phyloP scores from a whole-genome alignment of 2,113 vertebrate genomes.

The Sialia sialis region DNA sequence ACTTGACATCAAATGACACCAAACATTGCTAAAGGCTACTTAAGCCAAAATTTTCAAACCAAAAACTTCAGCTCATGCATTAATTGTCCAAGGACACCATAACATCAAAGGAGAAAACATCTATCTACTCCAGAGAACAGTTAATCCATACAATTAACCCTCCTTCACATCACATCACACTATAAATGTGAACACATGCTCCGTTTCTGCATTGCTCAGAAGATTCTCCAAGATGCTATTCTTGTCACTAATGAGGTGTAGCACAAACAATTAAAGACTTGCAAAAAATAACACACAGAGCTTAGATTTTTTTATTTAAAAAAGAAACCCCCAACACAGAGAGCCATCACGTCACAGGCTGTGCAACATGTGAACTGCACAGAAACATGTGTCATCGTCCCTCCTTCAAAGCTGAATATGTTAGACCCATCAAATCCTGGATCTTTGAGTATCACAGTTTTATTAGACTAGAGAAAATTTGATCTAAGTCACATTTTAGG shows the following conservation, averaged over 20 bases:
- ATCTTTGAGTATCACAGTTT: not conserved
- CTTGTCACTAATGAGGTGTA: not conserved
- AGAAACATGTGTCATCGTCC: not conserved
- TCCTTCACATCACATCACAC: not conserved
- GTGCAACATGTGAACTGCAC: not conserved
- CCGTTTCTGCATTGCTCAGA: not conserved
- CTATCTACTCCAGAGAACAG: not conserved
- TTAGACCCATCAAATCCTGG: not conserved
- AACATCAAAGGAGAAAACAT: conserved; percentile 14
- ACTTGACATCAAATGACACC: not conserved
- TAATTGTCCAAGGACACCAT: not conserved
- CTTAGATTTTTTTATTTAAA: not conserved
- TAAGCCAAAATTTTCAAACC: not conserved
- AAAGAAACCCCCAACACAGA: not conserved
- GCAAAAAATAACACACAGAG: not conserved
- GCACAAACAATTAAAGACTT: not conserved
- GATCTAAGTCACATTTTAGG: not conserved
- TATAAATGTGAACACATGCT: not conserved
- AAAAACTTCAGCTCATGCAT: not conserved
- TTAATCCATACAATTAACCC: conserved; percentile 36
- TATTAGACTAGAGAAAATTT: not conserved
- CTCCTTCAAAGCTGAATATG: not conserved
- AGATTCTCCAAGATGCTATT: conserved; percentile 21
- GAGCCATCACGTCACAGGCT: not conserved
- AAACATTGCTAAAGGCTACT: not conserved